Conservation (phyloP, 2,113 vertebrate genomes). For the Lampris incognitus region DNA sequence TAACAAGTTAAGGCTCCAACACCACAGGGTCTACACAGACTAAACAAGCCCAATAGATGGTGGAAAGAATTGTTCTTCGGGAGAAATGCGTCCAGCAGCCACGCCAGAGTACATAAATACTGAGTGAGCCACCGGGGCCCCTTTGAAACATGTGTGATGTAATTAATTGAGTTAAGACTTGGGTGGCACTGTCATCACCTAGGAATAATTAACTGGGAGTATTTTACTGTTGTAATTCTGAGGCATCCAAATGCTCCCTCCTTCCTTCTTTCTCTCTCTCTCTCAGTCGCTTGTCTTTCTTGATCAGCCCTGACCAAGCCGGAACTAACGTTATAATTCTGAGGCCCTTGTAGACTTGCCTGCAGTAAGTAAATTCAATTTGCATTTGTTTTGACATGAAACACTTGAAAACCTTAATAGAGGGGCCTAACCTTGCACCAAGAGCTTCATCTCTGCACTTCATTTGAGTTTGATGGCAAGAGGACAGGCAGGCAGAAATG, state of each 20-base stretch:
- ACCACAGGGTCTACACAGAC: constrained; percentile 87
- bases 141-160: constrained; percentile 81
- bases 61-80: constrained; percentile 84
- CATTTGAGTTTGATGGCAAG: constrained; percentile 21
- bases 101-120: constrained; percentile 86
- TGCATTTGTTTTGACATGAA: constrained; percentile 5
- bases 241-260: constrained; percentile 41
- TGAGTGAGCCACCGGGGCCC: constrained; percentile 72
- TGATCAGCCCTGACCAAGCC: not conserved
- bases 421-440: not conserved
- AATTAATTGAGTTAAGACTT: constrained; percentile 77
- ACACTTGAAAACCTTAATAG: constrained; percentile 16
- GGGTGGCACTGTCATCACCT: constrained; percentile 78
- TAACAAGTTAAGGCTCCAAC: constrained; percentile 86
- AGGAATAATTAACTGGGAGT: constrained; percentile 72
- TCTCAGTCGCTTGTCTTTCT: not conserved
- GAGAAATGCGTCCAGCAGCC: constrained; percentile 75
- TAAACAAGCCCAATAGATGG: constrained; percentile 90
- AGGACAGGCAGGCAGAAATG: constrained; percentile 10
- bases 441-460: constrained; percentile 14
- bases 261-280: constrained; percentile 40
- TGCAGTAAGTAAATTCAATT: not conserved
- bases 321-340: constrained; percentile 28
- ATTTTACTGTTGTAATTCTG: constrained; percentile 70
- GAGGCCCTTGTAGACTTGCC: constrained; percentile 17